These are phyloP conservation scores for Lordiphosa stackelbergi DNA, from an alignment of 1,140 invertebrate genomes.

Conservation along the genomic window DNA sequence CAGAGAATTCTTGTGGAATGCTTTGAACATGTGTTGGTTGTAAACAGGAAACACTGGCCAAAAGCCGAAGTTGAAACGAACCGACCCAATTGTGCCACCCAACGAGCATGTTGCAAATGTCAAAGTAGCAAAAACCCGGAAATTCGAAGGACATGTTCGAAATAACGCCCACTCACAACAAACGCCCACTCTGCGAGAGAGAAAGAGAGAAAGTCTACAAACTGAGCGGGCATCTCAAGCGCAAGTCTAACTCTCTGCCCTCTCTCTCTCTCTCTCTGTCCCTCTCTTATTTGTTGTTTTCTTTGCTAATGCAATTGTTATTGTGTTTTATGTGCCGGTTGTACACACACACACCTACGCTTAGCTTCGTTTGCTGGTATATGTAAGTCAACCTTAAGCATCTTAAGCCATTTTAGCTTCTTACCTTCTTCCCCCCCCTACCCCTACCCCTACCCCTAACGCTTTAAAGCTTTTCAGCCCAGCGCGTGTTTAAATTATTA, in stretches of 20 bases:
- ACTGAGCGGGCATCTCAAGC: constrained; percentile 16
- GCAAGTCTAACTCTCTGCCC: background rate
- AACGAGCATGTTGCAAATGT: constrained; percentile 68
- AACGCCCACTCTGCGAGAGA: constrained; percentile 9
- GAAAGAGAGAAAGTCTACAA: constrained; percentile 25
- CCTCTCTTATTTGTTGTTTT: constrained; percentile 42
- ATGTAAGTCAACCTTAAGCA: constrained; percentile 15
- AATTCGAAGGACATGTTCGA: constrained; percentile 75
- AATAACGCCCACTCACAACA: constrained; percentile 57
- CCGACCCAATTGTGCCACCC: constrained; percentile 28
- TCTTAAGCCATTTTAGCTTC: constrained; percentile 7
- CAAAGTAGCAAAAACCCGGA: constrained; percentile 72
- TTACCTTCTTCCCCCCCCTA: background rate
- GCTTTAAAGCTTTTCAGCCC: constrained; percentile 10
- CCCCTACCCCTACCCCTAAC: background rate
- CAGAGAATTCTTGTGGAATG: constrained; percentile 31
- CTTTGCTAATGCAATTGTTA: constrained; percentile 54
- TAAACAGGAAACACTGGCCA: constrained; percentile 60
- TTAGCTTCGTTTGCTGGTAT: constrained; percentile 3
- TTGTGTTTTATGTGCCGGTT: constrained; percentile 58
- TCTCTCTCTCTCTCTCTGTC: constrained; percentile 1
- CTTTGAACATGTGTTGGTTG: constrained; percentile 69
- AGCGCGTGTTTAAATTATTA: constrained; percentile 62
- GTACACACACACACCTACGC: constrained; percentile 19
- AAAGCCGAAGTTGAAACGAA: constrained; percentile 32